Evolutionary conservation across 2,888 invertebrate genomes (phyloP), one percentile per base, ranked within the genome.

Genomic region (Mactromeris polynyma): DNA sequence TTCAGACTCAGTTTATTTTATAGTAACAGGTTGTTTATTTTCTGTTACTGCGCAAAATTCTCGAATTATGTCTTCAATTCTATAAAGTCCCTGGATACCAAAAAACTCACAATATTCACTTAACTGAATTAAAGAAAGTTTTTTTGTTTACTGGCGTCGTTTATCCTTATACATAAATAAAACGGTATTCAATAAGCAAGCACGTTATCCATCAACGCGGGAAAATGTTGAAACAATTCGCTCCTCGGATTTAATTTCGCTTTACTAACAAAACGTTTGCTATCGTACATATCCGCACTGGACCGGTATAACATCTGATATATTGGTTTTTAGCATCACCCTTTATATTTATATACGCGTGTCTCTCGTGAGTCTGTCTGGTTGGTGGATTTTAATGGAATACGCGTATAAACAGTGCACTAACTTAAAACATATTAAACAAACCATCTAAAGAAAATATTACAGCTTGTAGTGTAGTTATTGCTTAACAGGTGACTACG

Each of bases 301-400:
- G 36, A 73, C 73, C 73, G 73, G 73, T 17, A 36, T 73, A 14
- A 73, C 36, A 33, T 33, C 14, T 36, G 19, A 73, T 73, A 19
- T 73, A 73, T 73, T 73, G 73, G 73, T 73, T 73, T 73, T 73
- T 36, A 73, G 73, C 73, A 73, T 36, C 73, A 11, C 19, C 73
- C 33, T 14, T 11, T 73, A 73, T 33, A 36, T 73, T 73, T 73
- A 73, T 73, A 58, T 6, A 26, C 58, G 26, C n/a, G 26, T 64
- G n/a, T 26, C 2, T 64, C 58, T 6, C 26, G n/a, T 64, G 26
- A 6, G n/a, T 64, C 9, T 9, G 26, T n/a, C 26, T 64, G n/a
- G n/a, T 58, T 64, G 26, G 9, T n/a, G 26, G n/a, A 4, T 64
- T 64, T 26, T 64, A 64, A 64, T 26, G 58, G n/a, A 64, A 26